Base-by-base conservation (phyloP, 2,797 vertebrate species). In the Halcyon smyrnensis region DNA sequence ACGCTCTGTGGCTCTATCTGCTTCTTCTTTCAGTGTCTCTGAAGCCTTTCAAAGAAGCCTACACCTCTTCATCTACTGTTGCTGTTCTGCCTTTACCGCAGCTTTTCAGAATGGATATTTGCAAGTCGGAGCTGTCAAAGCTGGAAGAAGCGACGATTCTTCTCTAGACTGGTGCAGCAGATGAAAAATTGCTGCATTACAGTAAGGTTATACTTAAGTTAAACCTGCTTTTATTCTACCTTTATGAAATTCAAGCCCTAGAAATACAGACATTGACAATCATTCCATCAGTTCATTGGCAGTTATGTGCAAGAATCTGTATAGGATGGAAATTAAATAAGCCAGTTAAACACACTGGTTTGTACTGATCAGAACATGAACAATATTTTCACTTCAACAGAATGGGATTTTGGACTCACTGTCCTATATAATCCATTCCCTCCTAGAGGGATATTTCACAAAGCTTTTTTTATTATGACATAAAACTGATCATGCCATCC, bases 401-500 rank as follows among this genome's bases (percentile, higher is more conserved):
- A 67, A 63, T 9, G 9, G 2, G 10, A 8, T 51, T 84, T 83
- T 84, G 27, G 11, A 36, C 15, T 78, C 34, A 15, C 0, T 0
- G 25, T 59, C 12, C n/a, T 37, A 16, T 36, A 23, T 4, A 71
- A 14, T 4, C 14, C 17, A 17, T 78, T 88, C 30, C 23, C 46
- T 84, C 65, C 8, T 8, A 70, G 18, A 63, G 25, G 8, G 2
- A 5, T 50, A 37, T 78, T 68, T 77, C 20, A 28, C 20, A 37
- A 45, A 59, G 6, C 4, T 57, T 2, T 73, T 64, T 30, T n/a
- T 77, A 36, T 53, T 53, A 25, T 57, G 39, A 25, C 13, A 14
- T 34, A 56, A 19, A 60, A 45, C 4, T n/a, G 8, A 25, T 65
- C 13, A 59, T 51, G 63, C 6, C 6, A 59, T 78, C 25, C 9